A percentile compares a stretch with the other conserved stretches of the same genome.
Conservation (phyloP, 2,888 invertebrate genomes). For the Leucoma salicis region DNA sequence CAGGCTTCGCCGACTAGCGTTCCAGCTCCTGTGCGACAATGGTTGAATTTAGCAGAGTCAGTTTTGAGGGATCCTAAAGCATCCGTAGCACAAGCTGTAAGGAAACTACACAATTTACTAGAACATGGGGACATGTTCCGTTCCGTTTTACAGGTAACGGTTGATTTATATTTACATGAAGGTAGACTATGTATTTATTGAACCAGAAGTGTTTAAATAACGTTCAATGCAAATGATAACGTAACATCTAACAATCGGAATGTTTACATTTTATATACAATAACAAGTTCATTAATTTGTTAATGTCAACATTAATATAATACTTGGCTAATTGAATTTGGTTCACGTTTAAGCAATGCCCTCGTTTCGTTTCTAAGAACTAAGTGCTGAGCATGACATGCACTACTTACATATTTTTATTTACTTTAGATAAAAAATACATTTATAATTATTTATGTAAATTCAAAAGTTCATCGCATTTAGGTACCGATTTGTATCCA, state of each 20-base stretch:
- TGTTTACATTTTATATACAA: slow-evolving; percentile 20
- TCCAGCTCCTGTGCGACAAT: slow-evolving; percentile 60
- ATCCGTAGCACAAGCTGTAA: slow-evolving; percentile 81
- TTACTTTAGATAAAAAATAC: too few relatives aligned
- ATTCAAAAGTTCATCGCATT: too few relatives aligned
- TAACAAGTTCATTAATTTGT: slow-evolving; percentile 12
- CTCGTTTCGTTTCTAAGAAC: slow-evolving; percentile 18
- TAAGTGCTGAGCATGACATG: slow-evolving; percentile 1
- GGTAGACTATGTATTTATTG: background rate
- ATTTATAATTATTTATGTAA: too few relatives aligned
- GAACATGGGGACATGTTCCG: slow-evolving; percentile 84
- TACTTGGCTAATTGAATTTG: slow-evolving; percentile 19
- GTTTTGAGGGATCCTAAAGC: slow-evolving; percentile 84
- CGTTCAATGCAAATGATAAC: slow-evolving; percentile 34
- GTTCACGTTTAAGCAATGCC: slow-evolving; percentile 19
- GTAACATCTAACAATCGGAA: slow-evolving; percentile 22
- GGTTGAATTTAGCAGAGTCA: slow-evolving; percentile 85
- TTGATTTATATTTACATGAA: slow-evolving; percentile 1
- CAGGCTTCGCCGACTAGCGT: slow-evolving; percentile 61
- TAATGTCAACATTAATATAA: slow-evolving; percentile 2
- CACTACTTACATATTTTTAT: too few relatives aligned
- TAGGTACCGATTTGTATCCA: too few relatives aligned
- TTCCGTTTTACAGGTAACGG: slow-evolving; percentile 83
- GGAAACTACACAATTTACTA: slow-evolving; percentile 83
- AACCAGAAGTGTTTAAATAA: background rate